Percentiles rank a stretch among this genome's conserved stretches.
phyloP scores from a whole-genome alignment of 2,888 invertebrate species.

The Anarsia innoxiella region DNA sequence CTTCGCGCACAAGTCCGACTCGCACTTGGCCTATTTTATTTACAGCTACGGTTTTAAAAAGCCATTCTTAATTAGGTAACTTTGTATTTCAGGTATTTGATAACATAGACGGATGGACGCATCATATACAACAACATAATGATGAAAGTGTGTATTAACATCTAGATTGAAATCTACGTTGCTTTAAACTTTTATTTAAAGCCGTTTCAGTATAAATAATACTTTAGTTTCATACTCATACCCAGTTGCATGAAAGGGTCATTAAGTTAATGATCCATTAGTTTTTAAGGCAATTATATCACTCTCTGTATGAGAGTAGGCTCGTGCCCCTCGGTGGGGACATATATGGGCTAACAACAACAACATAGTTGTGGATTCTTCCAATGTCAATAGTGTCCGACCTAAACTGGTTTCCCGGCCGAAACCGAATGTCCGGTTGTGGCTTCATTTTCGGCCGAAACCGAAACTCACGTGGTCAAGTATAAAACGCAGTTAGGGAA shows the following conservation, averaged over 20 bases:
- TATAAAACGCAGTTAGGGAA: no score
- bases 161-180: not conserved
- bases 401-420: no score
- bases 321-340: no score
- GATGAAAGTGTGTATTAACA: not conserved
- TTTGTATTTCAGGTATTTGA: constrained; percentile 44
- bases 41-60: not conserved
- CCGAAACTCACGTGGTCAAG: no score
- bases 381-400: no score
- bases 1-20: no score
- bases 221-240: not conserved
- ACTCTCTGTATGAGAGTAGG: not conserved
- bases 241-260: not conserved
- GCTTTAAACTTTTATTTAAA: no score
- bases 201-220: no score
- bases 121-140: constrained; percentile 27
- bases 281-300: not conserved
- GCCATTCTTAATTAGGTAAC: not conserved
- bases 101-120: constrained; percentile 52
- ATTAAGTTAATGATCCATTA: not conserved
- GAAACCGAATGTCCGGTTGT: no score
- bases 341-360: no score
- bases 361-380: no score
- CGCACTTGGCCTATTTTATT: not conserved
- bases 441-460: no score